Base-by-base conservation (phyloP, 2,888 invertebrate genomes). In the Thalpophila matura region DNA sequence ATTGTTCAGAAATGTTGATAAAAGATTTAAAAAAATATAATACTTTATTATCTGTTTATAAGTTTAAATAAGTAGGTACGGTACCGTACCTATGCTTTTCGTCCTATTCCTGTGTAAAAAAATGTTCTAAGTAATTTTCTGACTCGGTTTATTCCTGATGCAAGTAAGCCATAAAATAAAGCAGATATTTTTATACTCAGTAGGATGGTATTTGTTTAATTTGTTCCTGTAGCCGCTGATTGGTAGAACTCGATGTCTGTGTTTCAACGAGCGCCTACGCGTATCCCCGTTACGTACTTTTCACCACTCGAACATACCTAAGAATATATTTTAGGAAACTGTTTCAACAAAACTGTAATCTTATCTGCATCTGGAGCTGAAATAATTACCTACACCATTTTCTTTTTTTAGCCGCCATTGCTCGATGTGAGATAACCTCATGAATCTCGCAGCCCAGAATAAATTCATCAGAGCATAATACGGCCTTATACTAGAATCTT, bases 301-400 rank as follows among this genome's bases (percentile, higher is more conserved):
- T 76, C 71, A 59, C 58, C 77, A 66, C 66, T 76, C 60, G 51
- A 62, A 71, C 50, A 62, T 76, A 71, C 50, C 59, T 76, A 55
- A 70, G 59, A 65, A 65, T 74, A 75, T 73, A 79, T 80, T 77
- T 75, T 80, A 60, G 76, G 70, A 71, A 66, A 47, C 58, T 65
- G 62, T 73, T 77, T 64, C 59, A 54, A 46, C 62, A 49, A 63
- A 53, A 57, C 38, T 68, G 77, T 59, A 75, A 75, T 68, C 53
- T 68, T 73, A 70, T 73, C 73, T 72, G 49, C 53, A 54, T 54
- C 53, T 59, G 58, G 27, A 70, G 38, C 26, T 57, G 33, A 38
- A 51, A 43, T 64, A 64, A 51, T 57, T 45, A n/a, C n/a, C n/a
- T n/a, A 45, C 33, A 33, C 14, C 27, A 18, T 27, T 45, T 29